Evolutionary conservation across 2,113 vertebrate genomes (phyloP), one percentile per base, ranked within the genome.

Genomic region (Hippocampus guttulatus): DNA sequence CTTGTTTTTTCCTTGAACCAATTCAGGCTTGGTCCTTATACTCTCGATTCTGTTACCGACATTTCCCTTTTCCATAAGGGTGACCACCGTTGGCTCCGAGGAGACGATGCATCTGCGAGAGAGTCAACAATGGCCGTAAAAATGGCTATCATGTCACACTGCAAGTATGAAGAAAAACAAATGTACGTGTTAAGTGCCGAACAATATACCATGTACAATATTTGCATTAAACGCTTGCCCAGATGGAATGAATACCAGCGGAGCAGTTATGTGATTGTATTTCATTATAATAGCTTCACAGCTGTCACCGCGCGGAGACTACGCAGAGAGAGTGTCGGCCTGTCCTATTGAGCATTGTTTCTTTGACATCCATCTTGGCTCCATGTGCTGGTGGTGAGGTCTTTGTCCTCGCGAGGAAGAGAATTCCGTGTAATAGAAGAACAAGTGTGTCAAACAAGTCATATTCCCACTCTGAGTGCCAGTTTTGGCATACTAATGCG

Each of bases 1-100:
- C 91, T 91, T 92, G 69, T 90, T 92, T 84, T 85, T 91, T 27
- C 77, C 82, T 79, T 91, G 74, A 30, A 88, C 49, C 27, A 87
- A 16, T 69, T 84, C 82, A 67, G 3, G 0, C 38, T 81, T 81
- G n/a, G 2, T 43, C 0, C 57, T 70, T 61, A 91, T 81, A 41
- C 64, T 75, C 47, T 85, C 72, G 43, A 92, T 91, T 73, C 47
- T 71, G 85, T 94, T 93, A 64, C 75, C 55, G 33, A 75, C 77
- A 61, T 81, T 76, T 63, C n/a, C 23, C 5, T 27, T 64, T 3
- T 68, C 23, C 16, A 58, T 18, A 25, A 3, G 14, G 20, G 55
- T 64, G 41, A 93, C 81, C 38, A 8, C 40, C 65, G 79, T 23
- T 12, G 76, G 71, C 15, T 78, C 11, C 0, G 61, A 69, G 55